Conservation (phyloP, 2,797 vertebrate species). For the Hyperoplus lanceolatus region DNA sequence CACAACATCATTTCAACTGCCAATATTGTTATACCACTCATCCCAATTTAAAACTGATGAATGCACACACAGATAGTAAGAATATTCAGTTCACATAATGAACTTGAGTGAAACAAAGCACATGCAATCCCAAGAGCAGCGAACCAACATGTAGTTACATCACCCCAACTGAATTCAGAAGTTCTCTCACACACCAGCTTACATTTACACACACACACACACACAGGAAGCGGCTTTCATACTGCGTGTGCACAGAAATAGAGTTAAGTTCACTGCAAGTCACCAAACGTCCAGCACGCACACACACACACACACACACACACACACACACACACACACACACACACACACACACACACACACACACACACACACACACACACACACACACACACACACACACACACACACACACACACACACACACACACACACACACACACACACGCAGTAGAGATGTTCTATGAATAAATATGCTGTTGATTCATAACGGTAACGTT, state of each 20-base stretch:
- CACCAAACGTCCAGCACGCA: conserved; percentile 18
- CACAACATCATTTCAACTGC: too few relatives aligned
- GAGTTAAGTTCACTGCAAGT: conserved; percentile 46
- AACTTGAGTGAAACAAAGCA: conserved; percentile 33
- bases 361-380: neutral
- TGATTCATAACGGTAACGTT: conserved; percentile 20
- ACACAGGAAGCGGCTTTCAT: conserved; percentile 78
- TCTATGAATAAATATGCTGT: neutral
- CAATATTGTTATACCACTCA: too few relatives aligned
- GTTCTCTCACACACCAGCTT: conserved; percentile 8
- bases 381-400: neutral
- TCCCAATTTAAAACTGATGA: too few relatives aligned
- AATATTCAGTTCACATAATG: conserved; percentile 9
- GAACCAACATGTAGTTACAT: conserved; percentile 9
- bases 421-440: neutral
- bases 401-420: neutral
- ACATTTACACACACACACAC: conserved; percentile 25
- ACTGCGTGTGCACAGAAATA: conserved; percentile 46
- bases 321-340: neutral
- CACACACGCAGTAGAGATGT: neutral
- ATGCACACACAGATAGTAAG: too few relatives aligned
- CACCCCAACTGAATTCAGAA: conserved; percentile 24
- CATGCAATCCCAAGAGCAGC: neutral
- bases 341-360: neutral
- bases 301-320: neutral